Conservation (phyloP, 2,113 vertebrate species). For the Zosterops japonicus region DNA sequence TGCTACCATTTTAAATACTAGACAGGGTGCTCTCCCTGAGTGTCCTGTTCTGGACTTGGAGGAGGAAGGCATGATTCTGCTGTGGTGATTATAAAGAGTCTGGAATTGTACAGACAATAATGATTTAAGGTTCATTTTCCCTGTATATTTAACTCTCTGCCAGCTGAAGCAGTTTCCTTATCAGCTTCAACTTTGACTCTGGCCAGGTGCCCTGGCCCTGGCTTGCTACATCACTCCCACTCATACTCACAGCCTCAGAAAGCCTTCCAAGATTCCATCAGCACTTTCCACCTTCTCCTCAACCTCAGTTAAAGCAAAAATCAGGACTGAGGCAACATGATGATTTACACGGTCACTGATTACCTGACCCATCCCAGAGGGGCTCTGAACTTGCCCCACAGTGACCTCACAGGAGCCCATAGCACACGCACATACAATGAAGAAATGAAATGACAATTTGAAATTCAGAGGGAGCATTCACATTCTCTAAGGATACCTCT, state of each 20-base stretch:
- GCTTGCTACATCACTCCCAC: not conserved
- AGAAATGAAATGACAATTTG: not conserved
- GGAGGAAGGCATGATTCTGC: not conserved
- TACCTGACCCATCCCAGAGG: not conserved
- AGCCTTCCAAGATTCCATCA: not conserved
- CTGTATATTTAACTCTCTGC: not conserved
- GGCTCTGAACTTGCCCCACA: not conserved
- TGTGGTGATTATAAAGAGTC: not conserved
- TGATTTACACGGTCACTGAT: not conserved
- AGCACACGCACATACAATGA: not conserved
- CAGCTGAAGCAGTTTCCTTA: not conserved
- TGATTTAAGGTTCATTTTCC: not conserved
- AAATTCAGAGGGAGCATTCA: not conserved
- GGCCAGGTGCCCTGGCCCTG: fast-evolving
- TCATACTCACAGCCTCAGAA: not conserved
- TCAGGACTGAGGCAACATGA: not conserved
- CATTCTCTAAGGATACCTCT: not conserved
- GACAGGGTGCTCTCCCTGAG: not conserved
- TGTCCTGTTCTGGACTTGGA: not conserved
- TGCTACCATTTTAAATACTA: not conserved
- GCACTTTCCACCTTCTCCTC: not conserved
- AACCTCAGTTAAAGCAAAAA: not conserved
- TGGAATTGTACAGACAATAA: not conserved
- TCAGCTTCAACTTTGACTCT: not conserved
- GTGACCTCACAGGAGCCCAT: not conserved